Conservation (phyloP, 2,888 invertebrate genomes). For the Aspidiotus destructor region DNA sequence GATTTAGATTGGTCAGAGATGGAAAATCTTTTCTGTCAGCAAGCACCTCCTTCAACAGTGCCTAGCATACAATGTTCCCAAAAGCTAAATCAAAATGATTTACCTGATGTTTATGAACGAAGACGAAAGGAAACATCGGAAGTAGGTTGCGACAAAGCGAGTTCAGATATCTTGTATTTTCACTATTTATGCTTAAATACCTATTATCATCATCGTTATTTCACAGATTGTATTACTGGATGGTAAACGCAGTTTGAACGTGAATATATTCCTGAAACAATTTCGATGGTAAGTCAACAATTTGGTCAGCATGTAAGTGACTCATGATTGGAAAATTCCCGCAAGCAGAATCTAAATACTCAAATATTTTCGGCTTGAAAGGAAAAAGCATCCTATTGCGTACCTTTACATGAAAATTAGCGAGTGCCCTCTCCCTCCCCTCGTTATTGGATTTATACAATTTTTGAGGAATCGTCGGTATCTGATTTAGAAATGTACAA, state of each 20-base stretch:
- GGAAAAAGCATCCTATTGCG: too few species aligned
- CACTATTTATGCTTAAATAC: constrained; percentile 10
- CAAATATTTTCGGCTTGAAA: too few species aligned
- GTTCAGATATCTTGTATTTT: too few species aligned
- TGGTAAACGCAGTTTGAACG: constrained; percentile 86
- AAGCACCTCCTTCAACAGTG: constrained; percentile 49
- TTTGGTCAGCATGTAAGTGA: not conserved
- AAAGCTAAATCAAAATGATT: constrained; percentile 39
- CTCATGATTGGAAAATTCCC: not conserved
- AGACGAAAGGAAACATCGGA: constrained; percentile 72
- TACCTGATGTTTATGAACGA: constrained; percentile 46
- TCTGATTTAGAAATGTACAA: too few species aligned
- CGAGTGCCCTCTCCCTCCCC: too few species aligned
- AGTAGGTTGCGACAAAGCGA: constrained; percentile 41
- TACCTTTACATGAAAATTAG: too few species aligned
- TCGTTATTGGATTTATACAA: too few species aligned
- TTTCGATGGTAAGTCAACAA: constrained; percentile 63
- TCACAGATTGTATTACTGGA: constrained; percentile 75
- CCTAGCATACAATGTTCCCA: constrained; percentile 47
- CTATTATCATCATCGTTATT: constrained; percentile 7
- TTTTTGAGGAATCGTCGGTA: too few species aligned
- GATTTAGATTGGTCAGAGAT: constrained; percentile 88
- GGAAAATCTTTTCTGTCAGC: constrained; percentile 89
- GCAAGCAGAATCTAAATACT: too few species aligned
- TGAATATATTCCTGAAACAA: constrained; percentile 96